Evolutionary conservation across 2,888 invertebrate species (phyloP), one percentile per base, ranked within the genome.

Genomic region (Hyposoter didymator): DNA sequence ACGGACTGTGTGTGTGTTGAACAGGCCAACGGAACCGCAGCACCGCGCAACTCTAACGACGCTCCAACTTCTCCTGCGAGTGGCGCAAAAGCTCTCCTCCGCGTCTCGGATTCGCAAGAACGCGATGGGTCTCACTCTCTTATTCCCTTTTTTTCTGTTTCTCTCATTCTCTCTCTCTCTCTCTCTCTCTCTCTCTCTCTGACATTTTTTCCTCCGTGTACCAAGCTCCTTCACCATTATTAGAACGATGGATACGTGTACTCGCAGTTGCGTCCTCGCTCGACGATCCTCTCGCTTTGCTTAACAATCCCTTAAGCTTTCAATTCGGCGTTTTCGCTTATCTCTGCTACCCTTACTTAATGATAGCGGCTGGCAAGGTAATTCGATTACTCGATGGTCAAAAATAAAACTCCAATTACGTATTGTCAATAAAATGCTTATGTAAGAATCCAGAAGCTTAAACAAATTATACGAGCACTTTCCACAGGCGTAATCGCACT

Each of bases 61-160:
- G 87, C 86, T 73, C 81, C 69, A 82, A 75, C 82, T 82, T 73
- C 62, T 78, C 79, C 83, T 59, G 75, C 43, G 80, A 84, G 79
- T 86, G 85, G 88, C 88, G 88, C 88, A 88, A 82, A 82, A 88
- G 85, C 88, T 88, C 87, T 82, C 82, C 81, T 55, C 72, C 78
- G 74, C 82, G 78, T 70, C 83, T 74, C 76, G 79, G 69, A 39
- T 83, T 80, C 75, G 66, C 84, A 85, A 85, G 78, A 81, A 85
- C 82, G 75, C 66, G 52, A 72, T 72, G 39, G 22, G 47, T 55
- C 78, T 79, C 79, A 17, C 28, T 64, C 39, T 72, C 72, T 64
- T 49, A 28, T 67, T 19, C 12, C n/a, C 32, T 19, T 5, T 73
- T 35, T 35, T 14, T 28, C n/a, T n/a, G n/a, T n/a, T n/a, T n/a